Evolutionary conservation across 2,888 invertebrate species (phyloP), one percentile per base, ranked within the genome.

Genomic region (Aporophyla lueneburgensis): DNA sequence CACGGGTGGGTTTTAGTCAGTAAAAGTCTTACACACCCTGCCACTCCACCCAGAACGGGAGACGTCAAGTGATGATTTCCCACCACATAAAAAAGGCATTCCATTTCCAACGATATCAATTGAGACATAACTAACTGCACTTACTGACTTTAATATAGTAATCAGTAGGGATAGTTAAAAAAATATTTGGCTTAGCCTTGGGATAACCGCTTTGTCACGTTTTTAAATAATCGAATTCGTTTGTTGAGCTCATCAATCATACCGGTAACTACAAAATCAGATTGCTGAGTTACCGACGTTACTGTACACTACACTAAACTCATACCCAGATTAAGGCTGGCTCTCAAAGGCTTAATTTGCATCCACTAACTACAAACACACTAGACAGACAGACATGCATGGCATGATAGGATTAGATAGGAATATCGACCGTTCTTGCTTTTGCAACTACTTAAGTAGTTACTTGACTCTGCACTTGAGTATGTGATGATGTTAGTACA

Each of bases 331-430:
- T 82, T 78, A 81, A 75, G 40, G 54, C 49, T 43, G 40, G 53
- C 58, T 43, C 68, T 80, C 80, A 71, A 71, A 80, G 69, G 59
- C n/a, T 33, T 51, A 33, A 72, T 75, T 72, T 80, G 14, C 84
- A 75, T 80, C 27, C 43, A 62, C 71, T 62, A 62, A 27, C 66
- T 69, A 61, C 63, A 56, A 51, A 58, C 33, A 21, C 9, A 68
- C 24, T 9, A 19, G 49, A 27, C 24, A 58, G 40, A 66, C 27
- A 27, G 16, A 43, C 21, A 51, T 54, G 19, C 16, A 43, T 2
- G n/a, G 1, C 43, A 19, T 53, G 27, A 14, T 62, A 53, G 16
- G 14, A 71, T 53, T 21, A 63, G 16, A 10, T 24, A 46, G 63
- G n/a, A 24, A 63, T 51, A 53, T 81, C 7, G 78, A 67, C 62